Base-by-base conservation (phyloP, 2,888 invertebrate genomes). In the Orthonychiurus folsomi region DNA sequence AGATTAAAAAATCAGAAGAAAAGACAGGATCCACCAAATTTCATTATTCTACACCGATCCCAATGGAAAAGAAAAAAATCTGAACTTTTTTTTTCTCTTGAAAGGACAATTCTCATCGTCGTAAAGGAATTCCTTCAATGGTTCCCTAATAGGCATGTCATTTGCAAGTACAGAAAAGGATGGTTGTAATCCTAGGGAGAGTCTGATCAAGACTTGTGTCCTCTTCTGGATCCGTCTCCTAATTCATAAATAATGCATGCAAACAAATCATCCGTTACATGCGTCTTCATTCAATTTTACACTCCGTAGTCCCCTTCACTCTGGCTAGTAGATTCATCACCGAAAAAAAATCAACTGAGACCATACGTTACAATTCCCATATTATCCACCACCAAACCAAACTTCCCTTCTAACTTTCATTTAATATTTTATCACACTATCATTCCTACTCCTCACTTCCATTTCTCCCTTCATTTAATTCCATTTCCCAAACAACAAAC, bases 191-290 rank as follows among this genome's bases (percentile, higher is more conserved):
- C 37, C 5, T n/a, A n/a, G n/a, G n/a, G n/a, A n/a, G n/a, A n/a
- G 5, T 37, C 37, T 37, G 37, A 37, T 37, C 37, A n/a, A n/a
- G n/a, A n/a, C n/a, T n/a, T n/a, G n/a, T n/a, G n/a, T n/a, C n/a
- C n/a, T n/a, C n/a, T n/a, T n/a, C n/a, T n/a, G n/a, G n/a, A n/a
- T n/a, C n/a, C n/a, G n/a, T n/a, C n/a, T n/a, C n/a, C n/a, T 37
- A 37, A 37, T 37, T 37, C 37, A 37, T 37, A 37, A 37, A 37
- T 37, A 37, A 37, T 37, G 37, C 37, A 37, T 37, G 37, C 37
- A 37, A 9, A 37, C 37, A 37, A 37, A 37, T 37, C 37, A 37
- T 15, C 37, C 37, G 37, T 37, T 37, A 37, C 37, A 37, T 37
- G 37, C 37, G 37, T 37, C 37, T 37, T 37, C 37, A 37, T 37